Conservation (phyloP, 2,888 invertebrate genomes). For the Thecophora atra region DNA sequence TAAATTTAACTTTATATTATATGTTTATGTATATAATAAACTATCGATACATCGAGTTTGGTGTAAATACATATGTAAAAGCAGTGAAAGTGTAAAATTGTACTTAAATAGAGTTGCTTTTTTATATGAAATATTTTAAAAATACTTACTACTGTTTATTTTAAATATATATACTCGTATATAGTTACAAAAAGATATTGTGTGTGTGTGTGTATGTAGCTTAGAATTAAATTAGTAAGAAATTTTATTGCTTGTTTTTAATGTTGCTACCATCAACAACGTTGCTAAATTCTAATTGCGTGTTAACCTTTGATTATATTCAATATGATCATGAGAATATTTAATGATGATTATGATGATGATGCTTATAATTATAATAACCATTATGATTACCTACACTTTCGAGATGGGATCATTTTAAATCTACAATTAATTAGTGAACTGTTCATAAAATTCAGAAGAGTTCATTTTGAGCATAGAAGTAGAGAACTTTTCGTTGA, state of each 20-base stretch:
- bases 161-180: neutral
- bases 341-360: neutral
- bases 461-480: slow-evolving; percentile 50
- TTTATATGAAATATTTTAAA: neutral
- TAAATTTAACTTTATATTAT: neutral
- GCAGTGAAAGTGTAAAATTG: slow-evolving; percentile 30
- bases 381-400: neutral
- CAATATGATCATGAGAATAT: neutral
- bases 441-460: slow-evolving; percentile 45
- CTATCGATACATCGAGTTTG: neutral
- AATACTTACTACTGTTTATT: neutral
- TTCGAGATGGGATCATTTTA: neutral
- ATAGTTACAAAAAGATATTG: too few species aligned
- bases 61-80: slow-evolving; percentile 2
- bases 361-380: neutral
- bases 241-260: slow-evolving; percentile 3
- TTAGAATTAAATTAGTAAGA: slow-evolving; percentile 10
- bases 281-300: slow-evolving; percentile 18
- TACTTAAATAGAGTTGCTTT: slow-evolving; percentile 27
- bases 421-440: neutral
- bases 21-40: neutral
- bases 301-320: too few species aligned
- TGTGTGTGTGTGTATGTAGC: too few species aligned
- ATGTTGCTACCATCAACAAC: neutral
- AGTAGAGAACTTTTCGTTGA: slow-evolving; percentile 8